Evolutionary conservation across 1,140 invertebrate species (phyloP).

Genomic region (Conus ventricosus): DNA sequence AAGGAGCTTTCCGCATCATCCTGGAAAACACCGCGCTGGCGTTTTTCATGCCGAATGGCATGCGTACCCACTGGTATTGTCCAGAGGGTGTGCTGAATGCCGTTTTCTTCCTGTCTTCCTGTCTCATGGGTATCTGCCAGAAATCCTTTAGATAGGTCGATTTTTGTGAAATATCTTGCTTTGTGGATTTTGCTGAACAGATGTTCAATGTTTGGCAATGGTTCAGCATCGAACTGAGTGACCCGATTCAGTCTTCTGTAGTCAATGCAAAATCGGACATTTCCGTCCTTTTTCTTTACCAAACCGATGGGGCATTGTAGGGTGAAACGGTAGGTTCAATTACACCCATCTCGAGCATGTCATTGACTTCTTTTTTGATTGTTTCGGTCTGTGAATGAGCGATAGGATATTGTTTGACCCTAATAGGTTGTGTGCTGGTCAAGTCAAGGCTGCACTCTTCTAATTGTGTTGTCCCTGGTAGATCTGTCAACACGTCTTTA

Average conservation of each 20-base stretch:
- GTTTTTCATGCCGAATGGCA: conserved; percentile 58
- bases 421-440: conserved; percentile 36
- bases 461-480: conserved; percentile 41
- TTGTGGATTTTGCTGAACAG: conserved; percentile 41
- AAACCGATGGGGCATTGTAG: conserved; percentile 77
- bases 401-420: conserved; percentile 57
- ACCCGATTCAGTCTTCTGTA: neutral
- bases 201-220: conserved; percentile 51
- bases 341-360: conserved; percentile 67
- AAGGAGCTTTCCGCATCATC: conserved; percentile 48
- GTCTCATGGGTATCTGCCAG: conserved; percentile 44
- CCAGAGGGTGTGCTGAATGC: neutral
- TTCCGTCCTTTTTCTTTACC: conserved; percentile 68
- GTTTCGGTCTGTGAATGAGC: conserved; percentile 68
- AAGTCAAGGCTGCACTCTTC: conserved; percentile 43
- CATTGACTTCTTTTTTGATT: conserved; percentile 68
- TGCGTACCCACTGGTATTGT: neutral
- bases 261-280: too few species aligned
- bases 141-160: conserved; percentile 52
- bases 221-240: conserved; percentile 50
- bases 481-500: conserved; percentile 35
- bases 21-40: neutral
- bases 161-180: conserved; percentile 24
- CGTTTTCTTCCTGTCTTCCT: neutral
- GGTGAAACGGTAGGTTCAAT: conserved; percentile 69